Evolutionary conservation across 2,888 invertebrate genomes (phyloP), one percentile per base, ranked within the genome.

Genomic region (Odontocolon sp.): DNA sequence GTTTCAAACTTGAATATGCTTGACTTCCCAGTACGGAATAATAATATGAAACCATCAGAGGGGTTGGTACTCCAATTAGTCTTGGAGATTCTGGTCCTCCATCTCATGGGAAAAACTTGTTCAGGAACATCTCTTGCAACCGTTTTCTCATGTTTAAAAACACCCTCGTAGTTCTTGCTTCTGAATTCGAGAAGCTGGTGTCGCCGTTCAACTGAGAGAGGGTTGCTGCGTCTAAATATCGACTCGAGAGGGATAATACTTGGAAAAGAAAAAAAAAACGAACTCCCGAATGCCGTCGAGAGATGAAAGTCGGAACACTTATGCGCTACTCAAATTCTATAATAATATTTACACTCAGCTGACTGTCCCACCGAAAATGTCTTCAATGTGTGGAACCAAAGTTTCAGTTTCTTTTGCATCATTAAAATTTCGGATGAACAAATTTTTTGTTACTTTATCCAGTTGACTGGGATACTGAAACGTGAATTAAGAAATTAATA

Each of bases 261-360:
- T 11, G 11, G 16, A n/a, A 52, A 47, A 26, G 26, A 28, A 52
- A 42, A 42, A 26, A 57, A 56, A 54, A 71, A 52, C 28, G 2
- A 26, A 18, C 14, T 54, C 14, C 16, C 16, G 21, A 16, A 26
- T 42, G 21, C 66, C 59, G 56, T 67, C 26, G 57, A 36, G 36
- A 59, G 67, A 71, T 57, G 50, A 71, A 45, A 71, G 57, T 63
- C 45, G 72, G 54, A 64, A 63, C 72, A 78, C 76, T 76, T 47
- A 59, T 64, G 50, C 52, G 28, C 59, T 72, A 36, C 78, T 76
- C 68, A 28, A 66, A 59, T 78, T 45, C 72, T 68, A 59, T 59
- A 72, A 78, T 78, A 78, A 78, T 76, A 78, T 78, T 72, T 78
- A 75, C 71, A 67, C 38, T 42, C 8, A n/a, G 9, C n/a, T 14